Conservation (phyloP, 64 coral and sea anemone species). For the Platygyra sinensis region DNA sequence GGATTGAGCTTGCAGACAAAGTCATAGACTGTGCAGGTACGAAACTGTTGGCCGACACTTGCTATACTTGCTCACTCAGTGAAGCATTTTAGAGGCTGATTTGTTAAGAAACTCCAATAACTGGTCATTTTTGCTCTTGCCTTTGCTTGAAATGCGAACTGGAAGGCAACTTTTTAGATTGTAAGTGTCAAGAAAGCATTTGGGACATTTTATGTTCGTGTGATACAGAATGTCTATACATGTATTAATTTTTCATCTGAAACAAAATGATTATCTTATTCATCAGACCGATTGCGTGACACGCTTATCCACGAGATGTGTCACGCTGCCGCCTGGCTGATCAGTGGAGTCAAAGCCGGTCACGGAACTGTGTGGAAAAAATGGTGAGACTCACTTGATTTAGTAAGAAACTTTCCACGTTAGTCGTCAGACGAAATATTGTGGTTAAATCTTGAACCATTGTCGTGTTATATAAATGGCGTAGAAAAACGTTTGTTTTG, state of each 20-base stretch:
- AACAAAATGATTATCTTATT: not conserved
- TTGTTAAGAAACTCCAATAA: too few species aligned
- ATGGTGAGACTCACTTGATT: conserved; percentile 57
- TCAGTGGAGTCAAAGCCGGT: conserved; percentile 87
- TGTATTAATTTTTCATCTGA: not conserved
- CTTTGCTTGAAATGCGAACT: too few species aligned
- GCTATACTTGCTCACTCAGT: too few species aligned
- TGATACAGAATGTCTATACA: not conserved
- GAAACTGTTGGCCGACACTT: not conserved
- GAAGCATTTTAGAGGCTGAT: too few species aligned
- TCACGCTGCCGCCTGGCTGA: conserved; percentile 96
- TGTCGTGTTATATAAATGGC: too few species aligned
- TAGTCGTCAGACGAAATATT: not conserved
- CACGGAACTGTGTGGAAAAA: conserved; percentile 95
- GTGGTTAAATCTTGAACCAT: not conserved
- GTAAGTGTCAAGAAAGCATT: too few species aligned
- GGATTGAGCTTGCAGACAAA: conserved; percentile 96
- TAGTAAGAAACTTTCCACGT: not conserved
- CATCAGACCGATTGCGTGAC: conserved; percentile 94
- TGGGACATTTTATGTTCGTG: too few species aligned
- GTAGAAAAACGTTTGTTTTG: not conserved
- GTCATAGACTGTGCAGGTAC: conserved; percentile 94
- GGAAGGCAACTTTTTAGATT: too few species aligned
- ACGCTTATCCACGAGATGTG: conserved; percentile 98
- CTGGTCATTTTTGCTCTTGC: too few species aligned